A percentile compares a stretch with the other conserved stretches of the same genome.
phyloP scores from a whole-genome alignment of 2,888 invertebrate genomes.

The Lasioglossum morio region DNA sequence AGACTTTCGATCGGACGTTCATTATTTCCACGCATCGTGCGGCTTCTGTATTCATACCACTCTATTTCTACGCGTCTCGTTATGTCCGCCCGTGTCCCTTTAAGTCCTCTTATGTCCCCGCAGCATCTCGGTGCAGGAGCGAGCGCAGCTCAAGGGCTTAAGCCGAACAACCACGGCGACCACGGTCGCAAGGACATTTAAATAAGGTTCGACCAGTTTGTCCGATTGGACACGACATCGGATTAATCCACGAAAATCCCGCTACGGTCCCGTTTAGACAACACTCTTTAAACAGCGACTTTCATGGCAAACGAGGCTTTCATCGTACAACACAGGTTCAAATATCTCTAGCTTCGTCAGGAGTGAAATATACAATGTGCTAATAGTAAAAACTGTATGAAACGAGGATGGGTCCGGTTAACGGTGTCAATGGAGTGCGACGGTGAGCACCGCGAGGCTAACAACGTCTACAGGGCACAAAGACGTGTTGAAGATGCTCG shows the following conservation, averaged over 20 bases:
- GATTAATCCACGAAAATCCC: conserved; percentile 38
- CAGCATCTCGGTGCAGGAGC: conserved; percentile 31
- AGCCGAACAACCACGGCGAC: conserved; percentile 15
- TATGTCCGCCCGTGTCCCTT: conserved; percentile 50
- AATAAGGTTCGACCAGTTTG: conserved; percentile 51
- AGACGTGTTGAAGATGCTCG: conserved; percentile 1
- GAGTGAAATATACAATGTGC: too few species aligned
- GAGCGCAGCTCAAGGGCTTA: conserved; percentile 28
- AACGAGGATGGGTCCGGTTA: neutral
- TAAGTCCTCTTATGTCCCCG: conserved; percentile 55
- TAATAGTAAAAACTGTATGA: neutral
- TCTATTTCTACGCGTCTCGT: conserved; percentile 60
- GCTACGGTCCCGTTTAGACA: neutral
- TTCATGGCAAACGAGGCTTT: neutral
- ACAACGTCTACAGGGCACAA: neutral
- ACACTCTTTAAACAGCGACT: neutral
- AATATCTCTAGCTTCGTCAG: too few species aligned
- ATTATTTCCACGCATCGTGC: neutral
- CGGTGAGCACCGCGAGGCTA: neutral
- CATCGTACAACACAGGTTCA: neutral
- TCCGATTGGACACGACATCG: conserved; percentile 29
- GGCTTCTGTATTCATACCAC: conserved; percentile 56
- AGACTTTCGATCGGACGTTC: neutral
- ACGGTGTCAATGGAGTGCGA: conserved; percentile 23
- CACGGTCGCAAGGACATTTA: conserved; percentile 47